phyloP scores from a whole-genome alignment of 2,113 vertebrate species.

The Varanus salvator region DNA sequence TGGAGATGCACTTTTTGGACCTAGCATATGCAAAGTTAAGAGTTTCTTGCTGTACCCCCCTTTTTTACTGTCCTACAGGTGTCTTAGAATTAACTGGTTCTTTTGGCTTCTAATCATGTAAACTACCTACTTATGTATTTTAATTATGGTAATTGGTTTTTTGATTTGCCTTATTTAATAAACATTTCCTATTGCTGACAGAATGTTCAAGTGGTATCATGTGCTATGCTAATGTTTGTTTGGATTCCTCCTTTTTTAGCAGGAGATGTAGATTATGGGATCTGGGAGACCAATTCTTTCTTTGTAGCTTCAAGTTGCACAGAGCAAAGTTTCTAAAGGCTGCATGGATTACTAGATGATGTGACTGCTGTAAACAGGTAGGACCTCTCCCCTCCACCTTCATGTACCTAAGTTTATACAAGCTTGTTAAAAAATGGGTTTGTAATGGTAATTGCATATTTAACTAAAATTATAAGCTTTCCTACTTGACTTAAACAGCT shows the following conservation, averaged over 20 bases:
- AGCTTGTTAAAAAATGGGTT: not conserved
- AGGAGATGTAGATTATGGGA: not conserved
- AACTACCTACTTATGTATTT: not conserved
- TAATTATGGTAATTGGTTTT: not conserved
- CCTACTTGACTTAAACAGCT: not conserved
- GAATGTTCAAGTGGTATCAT: not conserved
- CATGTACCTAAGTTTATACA: not conserved
- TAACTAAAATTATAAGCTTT: not conserved
- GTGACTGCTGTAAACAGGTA: not conserved
- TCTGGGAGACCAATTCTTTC: not conserved
- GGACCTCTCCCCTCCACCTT: not conserved
- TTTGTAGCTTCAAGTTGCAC: not conserved
- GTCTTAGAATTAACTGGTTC: not conserved
- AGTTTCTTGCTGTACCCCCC: accelerated
- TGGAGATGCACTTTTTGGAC: too few relatives aligned
- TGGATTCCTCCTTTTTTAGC: not conserved
- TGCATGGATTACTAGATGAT: too few relatives aligned
- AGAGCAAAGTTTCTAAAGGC: not conserved
- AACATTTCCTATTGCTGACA: slow-evolving; percentile 26
- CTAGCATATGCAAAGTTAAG: not conserved
- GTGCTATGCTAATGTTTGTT: not conserved
- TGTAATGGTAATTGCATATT: too few relatives aligned
- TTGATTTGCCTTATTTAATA: slow-evolving; percentile 49
- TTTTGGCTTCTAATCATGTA: slow-evolving; percentile 15
- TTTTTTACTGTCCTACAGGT: too few relatives aligned